Evolutionary conservation across 2,797 vertebrate species (phyloP).

Genomic region (Gallinago nigripennis): DNA sequence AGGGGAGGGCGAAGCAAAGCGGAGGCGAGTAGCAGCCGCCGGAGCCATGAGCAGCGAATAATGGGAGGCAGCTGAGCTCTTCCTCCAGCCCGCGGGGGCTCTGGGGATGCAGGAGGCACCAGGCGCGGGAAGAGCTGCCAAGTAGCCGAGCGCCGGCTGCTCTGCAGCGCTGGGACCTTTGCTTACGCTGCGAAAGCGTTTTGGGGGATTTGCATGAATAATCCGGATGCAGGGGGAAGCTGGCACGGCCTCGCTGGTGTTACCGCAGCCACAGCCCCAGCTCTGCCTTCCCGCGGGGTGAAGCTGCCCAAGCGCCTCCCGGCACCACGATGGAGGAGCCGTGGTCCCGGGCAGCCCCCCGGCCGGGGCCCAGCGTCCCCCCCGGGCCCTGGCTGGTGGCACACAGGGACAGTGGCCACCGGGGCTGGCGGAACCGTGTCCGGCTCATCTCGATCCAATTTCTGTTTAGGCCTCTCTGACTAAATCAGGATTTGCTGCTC

Average conservation of each 20-base stretch:
- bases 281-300: rapidly evolving
- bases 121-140: background rate
- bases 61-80: background rate
- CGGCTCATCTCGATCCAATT: rapidly evolving
- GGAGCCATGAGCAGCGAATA: background rate
- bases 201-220: background rate
- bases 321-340: rapidly evolving
- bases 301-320: background rate
- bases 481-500: background rate
- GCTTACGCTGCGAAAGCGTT: background rate
- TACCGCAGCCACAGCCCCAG: rapidly evolving
- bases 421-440: rapidly evolving
- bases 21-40: background rate
- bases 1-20: background rate
- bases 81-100: background rate
- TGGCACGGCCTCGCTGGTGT: background rate
- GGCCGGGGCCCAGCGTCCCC: rapidly evolving
- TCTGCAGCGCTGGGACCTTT: background rate
- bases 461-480: background rate
- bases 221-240: background rate
- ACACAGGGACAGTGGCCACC: rapidly evolving
- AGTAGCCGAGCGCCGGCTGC: background rate
- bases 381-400: too few relatives aligned
- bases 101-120: background rate
- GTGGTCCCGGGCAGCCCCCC: background rate